phyloP scores from a whole-genome alignment of 1,140 invertebrate genomes.

The Pentalonia nigronervosa region DNA sequence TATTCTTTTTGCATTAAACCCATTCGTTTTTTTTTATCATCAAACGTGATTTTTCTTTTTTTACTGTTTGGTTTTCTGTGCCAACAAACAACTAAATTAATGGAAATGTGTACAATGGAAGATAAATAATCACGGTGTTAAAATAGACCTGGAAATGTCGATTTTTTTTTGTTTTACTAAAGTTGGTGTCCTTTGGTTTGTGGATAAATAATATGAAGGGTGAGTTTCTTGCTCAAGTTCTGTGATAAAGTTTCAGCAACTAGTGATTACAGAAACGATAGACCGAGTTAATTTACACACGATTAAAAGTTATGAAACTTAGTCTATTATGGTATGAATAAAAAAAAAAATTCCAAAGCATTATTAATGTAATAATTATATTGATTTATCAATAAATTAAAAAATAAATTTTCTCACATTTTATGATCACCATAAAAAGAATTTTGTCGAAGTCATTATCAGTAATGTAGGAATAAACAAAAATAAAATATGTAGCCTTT shows the following conservation, averaged over 20 bases:
- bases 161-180: neutral
- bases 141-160: neutral
- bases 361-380: neutral
- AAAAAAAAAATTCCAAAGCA: neutral
- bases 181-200: constrained; percentile 12
- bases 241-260: neutral
- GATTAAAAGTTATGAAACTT: constrained; percentile 28
- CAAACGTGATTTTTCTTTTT: neutral
- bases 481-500: neutral
- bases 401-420: neutral
- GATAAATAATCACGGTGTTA: neutral
- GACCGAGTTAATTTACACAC: neutral
- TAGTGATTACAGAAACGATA: constrained; percentile 1
- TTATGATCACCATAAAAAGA: neutral
- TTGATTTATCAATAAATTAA: neutral
- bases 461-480: neutral
- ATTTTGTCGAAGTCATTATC: no score
- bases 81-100: neutral
- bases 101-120: neutral
- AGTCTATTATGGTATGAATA: neutral
- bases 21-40: constrained; percentile 1
- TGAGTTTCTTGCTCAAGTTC: constrained; percentile 32
- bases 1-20: constrained; percentile 1
- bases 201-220: constrained; percentile 21
- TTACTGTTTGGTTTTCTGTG: neutral